These are phyloP conservation scores for Scaptomyza hsui DNA, from an alignment of 1,140 invertebrate genomes.

Conservation along the genomic window DNA sequence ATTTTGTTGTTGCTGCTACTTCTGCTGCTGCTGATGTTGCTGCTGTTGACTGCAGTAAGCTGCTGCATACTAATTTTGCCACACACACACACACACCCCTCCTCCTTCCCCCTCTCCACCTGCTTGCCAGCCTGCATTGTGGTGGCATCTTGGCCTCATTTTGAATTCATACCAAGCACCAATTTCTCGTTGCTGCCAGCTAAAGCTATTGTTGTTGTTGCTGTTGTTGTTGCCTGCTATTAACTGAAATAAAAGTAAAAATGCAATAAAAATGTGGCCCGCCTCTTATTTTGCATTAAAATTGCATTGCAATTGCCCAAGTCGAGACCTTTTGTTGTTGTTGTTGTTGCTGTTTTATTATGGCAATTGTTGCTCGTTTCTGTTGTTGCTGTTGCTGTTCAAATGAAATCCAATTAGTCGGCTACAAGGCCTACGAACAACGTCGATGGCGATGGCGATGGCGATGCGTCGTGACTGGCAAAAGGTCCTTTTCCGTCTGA, in stretches of 20 bases:
- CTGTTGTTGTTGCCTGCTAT: constrained; percentile 67
- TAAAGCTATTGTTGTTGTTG: constrained; percentile 27
- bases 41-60: constrained; percentile 39
- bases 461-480: constrained; percentile 60
- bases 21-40: constrained; percentile 23
- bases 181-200: constrained; percentile 60
- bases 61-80: constrained; percentile 75
- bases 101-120: not conserved
- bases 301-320: constrained; percentile 82
- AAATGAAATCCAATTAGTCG: constrained; percentile 83
- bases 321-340: constrained; percentile 39
- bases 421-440: constrained; percentile 71
- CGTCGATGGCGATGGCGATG: constrained; percentile 40
- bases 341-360: constrained; percentile 48
- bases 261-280: constrained; percentile 78
- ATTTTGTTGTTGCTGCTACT: constrained; percentile 5
- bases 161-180: constrained; percentile 83
- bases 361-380: constrained; percentile 55
- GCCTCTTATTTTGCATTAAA: constrained; percentile 80
- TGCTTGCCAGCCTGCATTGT: constrained; percentile 49
- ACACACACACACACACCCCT: too few relatives aligned
- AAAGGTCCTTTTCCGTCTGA: constrained; percentile 51
- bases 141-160: constrained; percentile 75
- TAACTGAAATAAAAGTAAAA: constrained; percentile 82
- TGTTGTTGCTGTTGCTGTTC: constrained; percentile 58